phyloP scores from a whole-genome alignment of 1,140 invertebrate genomes.

The Solenopsis invicta region DNA sequence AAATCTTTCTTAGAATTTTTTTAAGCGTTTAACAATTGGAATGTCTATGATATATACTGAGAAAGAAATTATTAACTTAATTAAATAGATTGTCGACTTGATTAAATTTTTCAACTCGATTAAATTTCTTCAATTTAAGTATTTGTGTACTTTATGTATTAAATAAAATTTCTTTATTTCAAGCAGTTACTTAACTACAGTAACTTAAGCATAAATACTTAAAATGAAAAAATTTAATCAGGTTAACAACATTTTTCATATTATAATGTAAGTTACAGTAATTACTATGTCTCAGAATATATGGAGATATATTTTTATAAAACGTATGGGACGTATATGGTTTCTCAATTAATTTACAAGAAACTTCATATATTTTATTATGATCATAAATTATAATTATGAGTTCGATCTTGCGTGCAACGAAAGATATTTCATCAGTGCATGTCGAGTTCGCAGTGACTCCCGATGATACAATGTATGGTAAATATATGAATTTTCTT shows the following conservation, averaged over 20 bases:
- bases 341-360: neutral
- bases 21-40: neutral
- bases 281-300: neutral
- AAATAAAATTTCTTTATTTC: too few species aligned
- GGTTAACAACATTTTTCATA: too few species aligned
- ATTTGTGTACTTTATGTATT: too few species aligned
- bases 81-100: too few species aligned
- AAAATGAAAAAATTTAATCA: too few species aligned
- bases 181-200: too few species aligned
- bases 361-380: neutral
- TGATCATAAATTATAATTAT: neutral
- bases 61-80: too few species aligned
- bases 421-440: neutral
- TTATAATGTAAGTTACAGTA: neutral
- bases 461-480: neutral
- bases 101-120: too few species aligned
- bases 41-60: too few species aligned
- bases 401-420: neutral
- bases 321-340: neutral
- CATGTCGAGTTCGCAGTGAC: neutral
- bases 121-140: too few species aligned
- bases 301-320: neutral
- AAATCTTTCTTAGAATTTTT: neutral
- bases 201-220: too few species aligned
- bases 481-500: neutral